phyloP scores from a whole-genome alignment of 2,113 vertebrate species.

The Neotragus moschatus region DNA sequence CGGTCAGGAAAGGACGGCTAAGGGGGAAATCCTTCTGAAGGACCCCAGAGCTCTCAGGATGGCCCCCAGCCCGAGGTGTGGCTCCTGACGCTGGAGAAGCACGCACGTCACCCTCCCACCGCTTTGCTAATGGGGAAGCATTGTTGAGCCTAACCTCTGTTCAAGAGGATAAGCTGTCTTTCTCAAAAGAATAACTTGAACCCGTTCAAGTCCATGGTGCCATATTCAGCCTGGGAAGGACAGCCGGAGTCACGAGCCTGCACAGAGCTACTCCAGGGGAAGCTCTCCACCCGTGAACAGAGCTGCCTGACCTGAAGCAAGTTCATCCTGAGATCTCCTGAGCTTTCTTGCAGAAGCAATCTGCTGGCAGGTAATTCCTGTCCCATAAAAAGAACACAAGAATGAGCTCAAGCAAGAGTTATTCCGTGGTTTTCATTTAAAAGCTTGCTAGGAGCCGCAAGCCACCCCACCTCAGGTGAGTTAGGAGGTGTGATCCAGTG shows the following conservation, averaged over 20 bases:
- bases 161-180: not conserved
- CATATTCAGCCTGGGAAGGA: not conserved
- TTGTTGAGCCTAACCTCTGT: not conserved
- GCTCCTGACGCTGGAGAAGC: not conserved
- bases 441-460: conserved; percentile 12
- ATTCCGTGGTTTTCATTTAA: conserved; percentile 39
- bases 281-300: not conserved
- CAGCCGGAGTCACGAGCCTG: rapidly evolving
- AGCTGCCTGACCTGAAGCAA: not conserved
- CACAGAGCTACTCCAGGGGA: not conserved
- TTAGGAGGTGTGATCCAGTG: not conserved
- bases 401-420: not conserved
- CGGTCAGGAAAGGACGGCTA: not conserved
- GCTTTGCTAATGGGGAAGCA: not conserved
- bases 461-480: not conserved
- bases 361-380: not conserved
- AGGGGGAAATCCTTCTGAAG: not conserved
- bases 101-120: rapidly evolving
- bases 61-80: not conserved
- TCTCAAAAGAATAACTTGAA: not conserved
- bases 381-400: not conserved
- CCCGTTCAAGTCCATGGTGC: not conserved
- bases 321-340: not conserved
- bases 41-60: not conserved
- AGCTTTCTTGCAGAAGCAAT: not conserved